Evolutionary conservation across 2,888 invertebrate species (phyloP), one percentile per base, ranked within the genome.

Genomic region (Melanostoma mellinum): DNA sequence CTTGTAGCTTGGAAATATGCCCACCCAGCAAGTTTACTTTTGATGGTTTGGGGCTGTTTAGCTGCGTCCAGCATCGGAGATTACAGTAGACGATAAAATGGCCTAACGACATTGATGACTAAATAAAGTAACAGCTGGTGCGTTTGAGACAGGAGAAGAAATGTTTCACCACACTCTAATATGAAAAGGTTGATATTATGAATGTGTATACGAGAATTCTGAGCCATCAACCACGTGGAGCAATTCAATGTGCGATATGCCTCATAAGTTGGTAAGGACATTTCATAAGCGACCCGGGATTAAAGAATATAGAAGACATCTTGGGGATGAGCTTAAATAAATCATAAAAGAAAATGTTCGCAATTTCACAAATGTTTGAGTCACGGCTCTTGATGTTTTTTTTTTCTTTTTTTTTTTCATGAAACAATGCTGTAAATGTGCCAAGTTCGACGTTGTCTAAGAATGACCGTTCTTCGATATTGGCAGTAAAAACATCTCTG

Each of bases 101-200:
- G 40, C 9, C 10, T 50, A 40, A 36, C 50, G 6, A 33, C 38
- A 53, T 52, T 60, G 58, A 68, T 50, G 40, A 52, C 67, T 44
- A 6, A 40, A 48, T 48, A 52, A 38, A 61, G 48, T 10, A 52
- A 58, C 78, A 78, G 65, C 52, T 60, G 58, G 65, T 44, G 40
- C 73, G 67, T 20, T 20, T 55, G 30, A 67, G 20, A 44, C 72
- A 56, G 58, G 65, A 60, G 32, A 52, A 65, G 60, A 36, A 69
- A 56, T 30, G 35, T 40, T 63, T 53, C 30, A n/a, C 42, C 40
- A 32, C 32, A 40, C 2, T 9, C 6, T 30, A 2, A n/a, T 38
- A 10, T n/a, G n/a, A n/a, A 0, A n/a, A 1, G 10, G 44, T 44
- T 4, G 10, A 44, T 35, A 42, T 3, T 42, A 60, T 60, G 42